Evolutionary conservation across 2,797 vertebrate species (phyloP).

Genomic region (Enteromius mattozi): DNA sequence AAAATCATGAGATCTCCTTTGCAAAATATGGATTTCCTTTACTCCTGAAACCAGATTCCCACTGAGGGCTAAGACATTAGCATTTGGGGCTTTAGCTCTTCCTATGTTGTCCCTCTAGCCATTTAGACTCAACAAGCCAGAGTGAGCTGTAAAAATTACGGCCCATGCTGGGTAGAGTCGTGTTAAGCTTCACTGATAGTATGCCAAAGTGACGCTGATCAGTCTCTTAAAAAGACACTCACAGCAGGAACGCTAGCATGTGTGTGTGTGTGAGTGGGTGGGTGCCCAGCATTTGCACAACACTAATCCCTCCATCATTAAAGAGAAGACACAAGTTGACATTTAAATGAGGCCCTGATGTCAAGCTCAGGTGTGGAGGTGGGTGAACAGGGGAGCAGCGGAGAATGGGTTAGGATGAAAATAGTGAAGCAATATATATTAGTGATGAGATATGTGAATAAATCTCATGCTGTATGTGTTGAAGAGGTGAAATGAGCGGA

Average conservation of each 20-base stretch:
- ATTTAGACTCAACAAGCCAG: conserved; percentile 22
- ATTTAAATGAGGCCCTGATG: conserved; percentile 70
- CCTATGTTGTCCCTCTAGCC: conserved; percentile 24
- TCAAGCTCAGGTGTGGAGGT: conserved; percentile 45
- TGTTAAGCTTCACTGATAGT: conserved; percentile 46
- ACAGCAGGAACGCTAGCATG: background rate
- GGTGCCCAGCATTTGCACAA: conserved; percentile 33
- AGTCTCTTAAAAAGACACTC: conserved; percentile 56
- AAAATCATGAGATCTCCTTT: conserved; percentile 21
- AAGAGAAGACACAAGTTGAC: conserved; percentile 64
- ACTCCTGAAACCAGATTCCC: conserved; percentile 40
- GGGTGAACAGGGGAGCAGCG: background rate
- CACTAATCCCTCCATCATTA: conserved; percentile 57
- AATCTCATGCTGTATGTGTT: background rate
- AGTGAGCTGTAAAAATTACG: conserved; percentile 39
- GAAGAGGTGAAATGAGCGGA: conserved; percentile 62
- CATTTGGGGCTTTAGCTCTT: conserved; percentile 1
- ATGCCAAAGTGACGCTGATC: conserved; percentile 56
- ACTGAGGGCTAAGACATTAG: conserved; percentile 20
- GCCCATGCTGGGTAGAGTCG: conserved; percentile 44
- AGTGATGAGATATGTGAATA: background rate
- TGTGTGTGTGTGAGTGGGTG: conserved; percentile 20
- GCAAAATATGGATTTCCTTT: conserved; percentile 9
- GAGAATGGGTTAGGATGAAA: conserved; percentile 61
- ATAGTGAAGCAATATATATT: background rate